Evolutionary conservation across 2,113 vertebrate species (phyloP).

Genomic region (Eretmochelys imbricata): DNA sequence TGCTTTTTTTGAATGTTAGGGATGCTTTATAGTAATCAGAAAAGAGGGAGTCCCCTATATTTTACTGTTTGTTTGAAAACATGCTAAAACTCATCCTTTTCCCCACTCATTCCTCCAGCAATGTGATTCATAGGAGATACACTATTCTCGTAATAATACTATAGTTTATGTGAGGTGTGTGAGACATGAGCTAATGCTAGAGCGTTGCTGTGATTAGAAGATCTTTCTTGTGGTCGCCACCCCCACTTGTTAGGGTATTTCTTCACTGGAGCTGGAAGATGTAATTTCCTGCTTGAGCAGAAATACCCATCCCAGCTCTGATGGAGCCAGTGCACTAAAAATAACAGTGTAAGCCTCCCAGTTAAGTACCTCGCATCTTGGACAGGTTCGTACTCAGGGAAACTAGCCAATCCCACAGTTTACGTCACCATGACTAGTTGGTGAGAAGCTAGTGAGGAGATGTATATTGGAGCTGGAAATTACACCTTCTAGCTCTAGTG

Average conservation of each 20-base stretch:
- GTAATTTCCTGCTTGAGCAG: not conserved
- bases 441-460: too few species aligned
- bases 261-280: not conserved
- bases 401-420: too few species aligned
- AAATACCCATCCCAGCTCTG: too few species aligned
- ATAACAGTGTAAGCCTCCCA: too few species aligned
- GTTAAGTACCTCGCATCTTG: too few species aligned
- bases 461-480: too few species aligned
- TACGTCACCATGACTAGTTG: too few species aligned
- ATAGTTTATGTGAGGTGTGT: not conserved
- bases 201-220: not conserved
- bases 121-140: not conserved
- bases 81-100: not conserved
- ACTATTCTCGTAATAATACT: not conserved
- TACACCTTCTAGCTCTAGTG: not conserved
- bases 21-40: not conserved
- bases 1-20: not conserved
- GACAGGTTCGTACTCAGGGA: too few species aligned
- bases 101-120: not conserved
- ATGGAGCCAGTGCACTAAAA: too few species aligned
- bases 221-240: not conserved
- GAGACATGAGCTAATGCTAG: not conserved
- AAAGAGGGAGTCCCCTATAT: not conserved
- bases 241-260: not conserved
- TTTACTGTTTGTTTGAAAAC: not conserved